Evolutionary conservation across 1,140 invertebrate species (phyloP), one percentile per base, ranked within the genome.

Genomic region (Polypedilum pembai): DNA sequence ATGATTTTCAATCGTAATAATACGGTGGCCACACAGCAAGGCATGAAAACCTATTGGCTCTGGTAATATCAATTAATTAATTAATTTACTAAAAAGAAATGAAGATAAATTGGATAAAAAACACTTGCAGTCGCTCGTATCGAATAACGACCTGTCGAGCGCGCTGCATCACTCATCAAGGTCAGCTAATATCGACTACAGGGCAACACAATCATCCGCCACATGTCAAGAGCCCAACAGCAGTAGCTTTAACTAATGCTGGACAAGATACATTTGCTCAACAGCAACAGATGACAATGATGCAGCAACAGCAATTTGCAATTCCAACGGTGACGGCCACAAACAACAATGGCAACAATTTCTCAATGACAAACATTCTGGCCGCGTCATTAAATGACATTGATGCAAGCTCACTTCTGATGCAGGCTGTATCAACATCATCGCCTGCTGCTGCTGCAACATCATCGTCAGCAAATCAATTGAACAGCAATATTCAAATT

Each of bases 1-100:
- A 82, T 81, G 76, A 80, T 82, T 40, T 82, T 82, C 74, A 82
- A 82, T 76, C 79, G 81, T 63, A 82, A 82, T 77, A 82, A 82
- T 77, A 82, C 81, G 45, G 81, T 82, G 40, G 81, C 81, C 75
- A 82, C 81, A 45, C 81, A 82, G 75, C 81, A 82, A 78, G 81
- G 81, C 74, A 82, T 82, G 81, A 82, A 82, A 80, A 82, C 81
- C 40, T 82, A 82, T 75, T 82, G 81, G 81, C 65, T 69, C 7
- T 69, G 65, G 65, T 69, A 20, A 69, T 20, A 20, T 18, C 3
- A 20, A 8, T 20, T 10, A 7, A 69, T n/a, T n/a, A 69, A 69
- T 12, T 15, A 56, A n/a, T 56, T 56, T 12, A 56, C 3, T 56
- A 56, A 12, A 4, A 12, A 56, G 10, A 3, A 56, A 4, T 56